These are phyloP conservation scores for Cololabis saira DNA, from an alignment of 2,113 vertebrate species.

Conservation along the genomic window DNA sequence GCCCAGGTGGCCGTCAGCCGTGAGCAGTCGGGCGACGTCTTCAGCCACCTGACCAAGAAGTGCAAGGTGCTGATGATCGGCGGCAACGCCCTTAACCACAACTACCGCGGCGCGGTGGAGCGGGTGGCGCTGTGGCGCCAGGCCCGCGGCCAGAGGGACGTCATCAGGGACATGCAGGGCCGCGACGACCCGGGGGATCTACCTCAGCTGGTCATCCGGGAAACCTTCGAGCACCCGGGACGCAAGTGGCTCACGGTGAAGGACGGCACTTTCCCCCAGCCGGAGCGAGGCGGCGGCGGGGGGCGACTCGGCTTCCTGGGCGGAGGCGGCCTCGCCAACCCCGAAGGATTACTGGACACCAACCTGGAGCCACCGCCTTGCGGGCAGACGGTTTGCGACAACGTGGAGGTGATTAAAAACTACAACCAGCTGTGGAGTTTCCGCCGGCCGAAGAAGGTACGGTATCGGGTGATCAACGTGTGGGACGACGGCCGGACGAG, in stretches of 20 bases:
- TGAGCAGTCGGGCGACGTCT: slow-evolving; percentile 94
- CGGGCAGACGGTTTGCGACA: slow-evolving; percentile 95
- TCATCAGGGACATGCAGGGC: slow-evolving; percentile 89
- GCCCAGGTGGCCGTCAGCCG: slow-evolving; percentile 93
- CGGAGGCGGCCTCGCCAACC: slow-evolving; percentile 66
- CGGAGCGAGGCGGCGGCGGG: slow-evolving; percentile 80
- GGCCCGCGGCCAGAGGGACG: slow-evolving; percentile 89
- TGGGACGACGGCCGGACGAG: slow-evolving; percentile 83
- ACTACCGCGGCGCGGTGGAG: slow-evolving; percentile 92
- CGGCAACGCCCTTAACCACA: slow-evolving; percentile 92
- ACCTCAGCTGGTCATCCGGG: slow-evolving; percentile 92
- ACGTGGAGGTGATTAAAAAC: slow-evolving; percentile 88
- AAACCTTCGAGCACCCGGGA: slow-evolving; percentile 91
- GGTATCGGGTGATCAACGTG: slow-evolving; percentile 93
- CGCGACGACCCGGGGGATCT: slow-evolving; percentile 83
- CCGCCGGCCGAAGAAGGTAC: slow-evolving; percentile 89
- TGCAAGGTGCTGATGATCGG: slow-evolving; percentile 98
- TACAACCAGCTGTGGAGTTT: slow-evolving; percentile 92
- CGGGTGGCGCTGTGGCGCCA: slow-evolving; percentile 91
- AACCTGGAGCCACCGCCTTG: slow-evolving; percentile 91
- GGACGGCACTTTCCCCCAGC: slow-evolving; percentile 87
- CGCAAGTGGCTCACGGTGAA: slow-evolving; percentile 93
- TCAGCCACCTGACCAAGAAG: slow-evolving; percentile 93
- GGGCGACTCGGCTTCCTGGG: slow-evolving; percentile 74
- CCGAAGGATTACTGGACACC: slow-evolving; percentile 87